Evolutionary conservation across 2,113 vertebrate genomes (phyloP), one percentile per base, ranked within the genome.

Genomic region (Zapus hudsonius): DNA sequence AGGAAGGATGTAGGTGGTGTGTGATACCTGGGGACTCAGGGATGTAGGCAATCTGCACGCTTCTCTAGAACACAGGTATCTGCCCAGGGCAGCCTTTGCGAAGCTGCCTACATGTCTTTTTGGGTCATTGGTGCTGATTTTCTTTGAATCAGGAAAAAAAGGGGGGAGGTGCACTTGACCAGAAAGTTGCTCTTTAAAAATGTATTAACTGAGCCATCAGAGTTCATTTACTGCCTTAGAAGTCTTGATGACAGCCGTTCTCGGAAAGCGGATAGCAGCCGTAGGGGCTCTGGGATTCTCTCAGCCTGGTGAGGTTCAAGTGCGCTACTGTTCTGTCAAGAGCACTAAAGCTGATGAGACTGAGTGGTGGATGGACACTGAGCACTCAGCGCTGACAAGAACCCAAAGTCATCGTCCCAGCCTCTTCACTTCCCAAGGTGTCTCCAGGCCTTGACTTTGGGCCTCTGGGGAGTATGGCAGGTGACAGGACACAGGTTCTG

Each of bases 301-400:
- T 25, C 72, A 59, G 42, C 57, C 9, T 33, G n/a, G 63, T 36
- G 75, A 86, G 80, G 84, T 38, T 25, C 73, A 79, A 89, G 83
- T 33, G 61, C 57, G 42, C 17, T 84, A 22, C 66, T 78, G 86
- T 79, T 86, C 80, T n/a, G n/a, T 69, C 59, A 89, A 91, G 88
- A 61, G 40, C 19, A 70, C 66, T 52, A 63, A 57, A 31, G 79
- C 64, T 66, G 75, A 44, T 5, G 72, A 80, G 70, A 70, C 52
- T 31, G 64, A 63, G 4, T 59, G 25, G 40, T 11, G 69, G 38
- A 47, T 84, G 79, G 74, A 52, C 61, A 29, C 6, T n/a, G 47
- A 7, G 12, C 47, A 74, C 59, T 84, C 29, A 88, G 79, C 59
- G 75, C 72, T 90, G 85, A 47, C 22, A 67, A 7, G 31, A 63